Percentiles rank a stretch among this genome's conserved stretches.
Conservation (phyloP, 2,888 invertebrate genomes). For the Pollenia labialis region DNA sequence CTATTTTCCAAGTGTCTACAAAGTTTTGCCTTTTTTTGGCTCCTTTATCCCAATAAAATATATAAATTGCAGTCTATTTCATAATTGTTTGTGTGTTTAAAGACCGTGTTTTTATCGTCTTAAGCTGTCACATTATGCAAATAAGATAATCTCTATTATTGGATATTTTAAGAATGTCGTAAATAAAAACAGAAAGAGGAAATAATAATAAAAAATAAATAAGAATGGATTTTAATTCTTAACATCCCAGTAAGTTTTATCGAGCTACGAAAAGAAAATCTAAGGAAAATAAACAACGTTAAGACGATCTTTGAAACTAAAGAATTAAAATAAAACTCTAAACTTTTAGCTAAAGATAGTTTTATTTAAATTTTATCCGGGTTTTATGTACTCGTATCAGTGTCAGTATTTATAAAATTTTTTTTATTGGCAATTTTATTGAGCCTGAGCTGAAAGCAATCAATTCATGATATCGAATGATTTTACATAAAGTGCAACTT, state of each 20-base stretch:
- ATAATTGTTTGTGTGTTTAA: constrained; percentile 5
- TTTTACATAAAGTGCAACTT: constrained; percentile 48
- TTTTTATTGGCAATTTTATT: not conserved
- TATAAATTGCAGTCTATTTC: constrained; percentile 37
- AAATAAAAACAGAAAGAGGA: constrained; percentile 24
- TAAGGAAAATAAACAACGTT: not conserved
- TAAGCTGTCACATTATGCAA: constrained; percentile 74
- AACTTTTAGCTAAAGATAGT: not conserved
- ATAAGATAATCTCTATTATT: constrained; percentile 74
- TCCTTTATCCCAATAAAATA: not conserved
- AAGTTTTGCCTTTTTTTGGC: not conserved
- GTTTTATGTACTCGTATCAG: not conserved
- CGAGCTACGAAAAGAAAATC: not conserved
- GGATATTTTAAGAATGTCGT: constrained; percentile 67
- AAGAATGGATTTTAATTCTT: constrained; percentile 28
- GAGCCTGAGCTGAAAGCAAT: constrained; percentile 33
- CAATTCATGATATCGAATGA: constrained; percentile 55
- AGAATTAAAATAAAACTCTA: not conserved
- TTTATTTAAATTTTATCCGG: not conserved
- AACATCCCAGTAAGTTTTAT: not conserved
- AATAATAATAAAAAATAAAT: constrained; percentile 11
- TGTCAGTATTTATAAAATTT: not conserved
- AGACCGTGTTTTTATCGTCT: constrained; percentile 64
- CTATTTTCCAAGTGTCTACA: not conserved
- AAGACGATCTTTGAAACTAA: not conserved